Base-by-base conservation (phyloP, 2,797 vertebrate genomes). In the Fistularia commersonii region DNA sequence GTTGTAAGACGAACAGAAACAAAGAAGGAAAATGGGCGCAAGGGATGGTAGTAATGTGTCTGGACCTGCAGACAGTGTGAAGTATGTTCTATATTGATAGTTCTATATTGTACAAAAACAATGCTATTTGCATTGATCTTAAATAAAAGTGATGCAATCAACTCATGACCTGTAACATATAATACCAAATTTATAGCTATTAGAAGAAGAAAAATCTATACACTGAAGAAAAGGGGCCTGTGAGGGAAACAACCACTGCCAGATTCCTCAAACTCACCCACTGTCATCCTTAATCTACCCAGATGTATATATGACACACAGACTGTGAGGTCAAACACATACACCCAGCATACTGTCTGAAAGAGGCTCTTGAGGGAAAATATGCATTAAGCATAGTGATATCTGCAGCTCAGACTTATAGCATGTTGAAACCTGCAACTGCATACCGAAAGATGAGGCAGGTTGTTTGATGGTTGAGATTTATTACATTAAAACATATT, bases 311-410 rank as follows among this genome's bases (percentile, higher is more conserved):
- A 66, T 70, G 66, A 76, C 76, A 53, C 32, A 3, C 7, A 69
- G 52, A 74, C 76, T 77, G 54, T 51, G 58, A 76, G 70, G 69
- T 76, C 76, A 77, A 49, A 72, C 74, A 77, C 57, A 8, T 64
- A 71, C 62, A 61, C 75, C 76, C 23, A 61, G 57, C 55, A 66
- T 47, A 63, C 46, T n/a, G 55, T 54, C 62, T 68, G 51, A 67
- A 54, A 45, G 62, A 61, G 61, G 44, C 57, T 54, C 62, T 48
- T 31, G 32, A 60, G 61, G 54, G 51, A 55, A 72, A 77, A 77
- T 46, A 71, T 40, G 47, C 71, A 77, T 64, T 66, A 40, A 45
- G 48, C 57, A 48, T 71, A 58, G 44, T 66, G 76, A 76, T 69
- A 53, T 61, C 51, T 52, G 59, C 32, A 11, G 52, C 72, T 74